A percentile compares a stretch with the other conserved stretches of the same genome.
Conservation (phyloP, 2,113 vertebrate genomes). For the Pterocles orientalis region DNA sequence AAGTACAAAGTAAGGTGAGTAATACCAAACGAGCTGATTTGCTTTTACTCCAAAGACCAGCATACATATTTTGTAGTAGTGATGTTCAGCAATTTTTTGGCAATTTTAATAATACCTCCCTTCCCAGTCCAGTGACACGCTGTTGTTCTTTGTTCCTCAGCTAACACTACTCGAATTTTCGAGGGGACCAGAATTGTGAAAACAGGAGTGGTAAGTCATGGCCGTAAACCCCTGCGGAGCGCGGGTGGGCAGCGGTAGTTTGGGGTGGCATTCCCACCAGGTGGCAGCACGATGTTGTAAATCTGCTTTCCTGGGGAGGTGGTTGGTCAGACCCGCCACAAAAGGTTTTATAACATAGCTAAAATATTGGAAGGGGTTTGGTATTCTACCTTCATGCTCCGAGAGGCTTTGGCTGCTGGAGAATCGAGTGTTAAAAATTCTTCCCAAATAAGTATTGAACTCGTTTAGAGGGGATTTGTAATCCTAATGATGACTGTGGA, state of each 20-base stretch:
- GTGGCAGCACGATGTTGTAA: constrained; percentile 69
- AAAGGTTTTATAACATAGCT: not conserved
- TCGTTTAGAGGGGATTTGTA: not conserved
- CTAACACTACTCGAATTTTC: constrained; percentile 97
- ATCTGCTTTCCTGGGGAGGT: constrained; percentile 1
- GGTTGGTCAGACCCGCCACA: not conserved
- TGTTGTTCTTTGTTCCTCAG: constrained; percentile 75
- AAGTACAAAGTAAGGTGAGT: not conserved
- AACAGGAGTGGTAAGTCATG: constrained; percentile 93
- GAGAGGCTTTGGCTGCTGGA: not conserved
- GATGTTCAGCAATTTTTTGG: not conserved
- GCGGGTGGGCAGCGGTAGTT: not conserved
- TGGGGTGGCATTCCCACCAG: constrained; percentile 47
- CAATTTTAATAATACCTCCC: not conserved
- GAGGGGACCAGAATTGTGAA: constrained; percentile 97
- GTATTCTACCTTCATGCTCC: not conserved
- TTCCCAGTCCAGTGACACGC: not conserved
- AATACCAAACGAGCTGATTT: rapidly evolving
- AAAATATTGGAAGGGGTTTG: not conserved
- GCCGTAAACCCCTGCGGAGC: not conserved
- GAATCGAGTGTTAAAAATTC: not conserved
- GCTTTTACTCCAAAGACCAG: not conserved
- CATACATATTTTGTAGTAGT: rapidly evolving
- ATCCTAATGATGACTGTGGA: not conserved
- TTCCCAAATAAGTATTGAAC: not conserved